Percentiles rank a stretch among this genome's conserved stretches.
Conservation (phyloP, 2,888 invertebrate genomes). For the Metacarcinus magister region DNA sequence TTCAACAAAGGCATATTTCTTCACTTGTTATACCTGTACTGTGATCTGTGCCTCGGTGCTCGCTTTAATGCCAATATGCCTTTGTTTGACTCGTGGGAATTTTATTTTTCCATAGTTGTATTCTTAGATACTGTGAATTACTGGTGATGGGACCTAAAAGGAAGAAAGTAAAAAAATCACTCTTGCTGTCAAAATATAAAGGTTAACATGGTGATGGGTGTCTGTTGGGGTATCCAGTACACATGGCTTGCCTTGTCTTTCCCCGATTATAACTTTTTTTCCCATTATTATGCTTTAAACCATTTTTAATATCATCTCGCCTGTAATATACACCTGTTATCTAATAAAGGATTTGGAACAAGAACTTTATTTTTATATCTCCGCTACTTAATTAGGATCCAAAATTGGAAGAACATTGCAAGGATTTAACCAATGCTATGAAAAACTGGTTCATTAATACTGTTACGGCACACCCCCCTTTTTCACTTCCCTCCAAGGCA, state of each 20-base stretch:
- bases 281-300: constrained; percentile 68
- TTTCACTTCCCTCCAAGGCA: too few relatives aligned
- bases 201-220: constrained; percentile 40
- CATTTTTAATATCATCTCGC: constrained; percentile 68
- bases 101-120: neutral
- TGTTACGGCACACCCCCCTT: too few relatives aligned
- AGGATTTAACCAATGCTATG: too few relatives aligned
- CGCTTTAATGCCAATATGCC: constrained; percentile 79
- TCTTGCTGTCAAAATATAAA: constrained; percentile 32
- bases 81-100: constrained; percentile 77
- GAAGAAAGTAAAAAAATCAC: neutral
- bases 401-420: neutral
- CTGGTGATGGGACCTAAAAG: constrained; percentile 54
- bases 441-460: too few relatives aligned
- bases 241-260: constrained; percentile 73
- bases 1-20: constrained; percentile 79
- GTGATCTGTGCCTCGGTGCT: constrained; percentile 72
- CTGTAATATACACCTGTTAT: constrained; percentile 76
- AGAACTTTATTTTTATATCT: neutral
- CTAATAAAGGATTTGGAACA: constrained; percentile 79
- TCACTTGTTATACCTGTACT: constrained; percentile 78
- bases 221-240: constrained; percentile 27
- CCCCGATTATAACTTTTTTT: constrained; percentile 62
- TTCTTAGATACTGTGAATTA: neutral
- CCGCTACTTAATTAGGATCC: neutral